Percentiles rank a stretch among this genome's conserved stretches.
Conservation (phyloP, 2,888 invertebrate species). For the Dione vanillae region DNA sequence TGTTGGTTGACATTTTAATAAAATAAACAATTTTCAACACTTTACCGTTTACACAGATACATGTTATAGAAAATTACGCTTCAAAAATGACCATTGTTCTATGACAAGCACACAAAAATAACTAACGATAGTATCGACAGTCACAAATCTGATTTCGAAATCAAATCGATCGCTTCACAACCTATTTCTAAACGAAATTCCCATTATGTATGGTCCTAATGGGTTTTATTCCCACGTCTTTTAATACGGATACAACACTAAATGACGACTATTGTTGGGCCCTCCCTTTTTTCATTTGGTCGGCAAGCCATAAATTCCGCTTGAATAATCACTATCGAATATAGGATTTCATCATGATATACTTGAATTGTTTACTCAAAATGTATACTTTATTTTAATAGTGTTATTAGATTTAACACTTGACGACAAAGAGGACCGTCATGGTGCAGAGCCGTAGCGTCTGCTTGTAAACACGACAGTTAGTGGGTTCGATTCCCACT, state of each 20-base stretch:
- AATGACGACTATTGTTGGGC: constrained; percentile 56
- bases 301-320: constrained; percentile 63
- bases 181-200: constrained; percentile 2
- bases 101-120: neutral
- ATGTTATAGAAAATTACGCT: neutral
- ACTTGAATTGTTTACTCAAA: too few species aligned
- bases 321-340: constrained; percentile 55
- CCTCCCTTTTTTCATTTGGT: constrained; percentile 51
- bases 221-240: constrained; percentile 44
- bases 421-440: too few species aligned
- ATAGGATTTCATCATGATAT: neutral
- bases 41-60: too few species aligned
- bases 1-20: too few species aligned
- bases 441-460: too few species aligned
- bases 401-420: too few species aligned
- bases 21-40: too few species aligned
- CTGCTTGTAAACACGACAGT: too few species aligned
- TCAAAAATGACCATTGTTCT: neutral
- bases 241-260: constrained; percentile 44
- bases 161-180: constrained; percentile 19
- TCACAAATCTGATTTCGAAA: constrained; percentile 20
- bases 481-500: too few species aligned
- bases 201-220: constrained; percentile 34
- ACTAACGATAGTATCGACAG: constrained; percentile 14
- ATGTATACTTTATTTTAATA: too few species aligned